phyloP scores from a whole-genome alignment of 2,888 invertebrate species.

The Athalia rosae region DNA sequence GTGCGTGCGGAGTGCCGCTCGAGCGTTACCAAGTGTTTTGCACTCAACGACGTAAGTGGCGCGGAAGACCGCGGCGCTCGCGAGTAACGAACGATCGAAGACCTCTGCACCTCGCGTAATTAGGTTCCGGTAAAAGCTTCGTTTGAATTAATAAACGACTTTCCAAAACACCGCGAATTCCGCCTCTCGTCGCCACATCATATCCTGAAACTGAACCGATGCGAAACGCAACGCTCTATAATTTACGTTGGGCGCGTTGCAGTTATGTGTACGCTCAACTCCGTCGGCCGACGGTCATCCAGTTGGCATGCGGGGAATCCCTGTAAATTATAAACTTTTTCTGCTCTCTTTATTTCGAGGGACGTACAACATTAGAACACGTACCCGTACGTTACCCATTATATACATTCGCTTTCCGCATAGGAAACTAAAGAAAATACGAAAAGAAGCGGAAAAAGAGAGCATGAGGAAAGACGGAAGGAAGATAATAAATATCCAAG shows the following conservation, averaged over 20 bases:
- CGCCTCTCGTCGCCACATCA: neutral
- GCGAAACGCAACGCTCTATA: neutral
- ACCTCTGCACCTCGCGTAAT: slow-evolving; percentile 22
- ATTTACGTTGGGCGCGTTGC: too few relatives aligned
- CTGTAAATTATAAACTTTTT: too few relatives aligned
- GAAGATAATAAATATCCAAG: slow-evolving; percentile 54
- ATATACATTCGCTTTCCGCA: too few relatives aligned
- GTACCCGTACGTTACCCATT: too few relatives aligned
- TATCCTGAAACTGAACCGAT: neutral
- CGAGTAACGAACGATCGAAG: slow-evolving; percentile 31
- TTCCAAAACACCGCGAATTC: slow-evolving; percentile 13
- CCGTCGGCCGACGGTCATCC: too few relatives aligned
- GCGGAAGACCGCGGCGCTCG: slow-evolving; percentile 31
- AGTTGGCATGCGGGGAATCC: too few relatives aligned
- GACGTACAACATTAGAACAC: too few relatives aligned
- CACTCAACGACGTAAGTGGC: slow-evolving; percentile 32
- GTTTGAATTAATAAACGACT: slow-evolving; percentile 37
- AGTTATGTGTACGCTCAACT: too few relatives aligned
- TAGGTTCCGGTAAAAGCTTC: slow-evolving; percentile 32
- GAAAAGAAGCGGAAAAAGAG: neutral
- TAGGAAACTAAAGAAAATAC: too few relatives aligned
- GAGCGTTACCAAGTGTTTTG: slow-evolving; percentile 18
- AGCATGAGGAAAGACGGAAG: slow-evolving; percentile 28
- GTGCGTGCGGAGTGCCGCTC: slow-evolving; percentile 25
- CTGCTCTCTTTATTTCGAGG: too few relatives aligned